Evolutionary conservation across 2,797 vertebrate species (phyloP).

Genomic region (Oreortyx pictus): DNA sequence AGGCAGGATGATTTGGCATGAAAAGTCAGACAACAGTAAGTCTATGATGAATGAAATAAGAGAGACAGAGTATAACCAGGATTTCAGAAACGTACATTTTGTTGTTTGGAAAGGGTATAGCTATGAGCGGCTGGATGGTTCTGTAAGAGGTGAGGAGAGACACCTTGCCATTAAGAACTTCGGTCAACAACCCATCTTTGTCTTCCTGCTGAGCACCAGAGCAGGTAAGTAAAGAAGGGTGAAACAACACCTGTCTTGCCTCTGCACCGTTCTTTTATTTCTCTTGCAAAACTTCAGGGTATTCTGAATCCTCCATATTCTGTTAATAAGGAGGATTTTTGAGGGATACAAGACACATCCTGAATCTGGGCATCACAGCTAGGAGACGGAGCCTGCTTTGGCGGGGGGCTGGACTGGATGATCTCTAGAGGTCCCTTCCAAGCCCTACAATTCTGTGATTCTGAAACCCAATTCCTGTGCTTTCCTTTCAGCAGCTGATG

Average conservation of each 20-base stretch:
- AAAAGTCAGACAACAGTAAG: background rate
- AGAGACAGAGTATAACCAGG: background rate
- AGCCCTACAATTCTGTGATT: no score
- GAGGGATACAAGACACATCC: background rate
- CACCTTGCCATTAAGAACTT: constrained; percentile 94
- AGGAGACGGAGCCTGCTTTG: background rate
- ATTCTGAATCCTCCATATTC: background rate
- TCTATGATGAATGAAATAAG: background rate
- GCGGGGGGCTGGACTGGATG: no score
- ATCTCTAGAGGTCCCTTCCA: no score
- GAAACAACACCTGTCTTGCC: background rate
- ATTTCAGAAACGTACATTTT: background rate
- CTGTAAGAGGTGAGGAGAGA: constrained; percentile 91
- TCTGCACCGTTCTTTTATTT: background rate
- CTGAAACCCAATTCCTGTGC: constrained; percentile 26
- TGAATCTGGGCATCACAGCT: constrained; percentile 2
- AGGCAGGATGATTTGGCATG: background rate
- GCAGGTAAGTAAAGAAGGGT: constrained; percentile 82
- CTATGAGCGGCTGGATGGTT: constrained; percentile 94
- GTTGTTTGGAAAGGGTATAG: constrained; percentile 86
- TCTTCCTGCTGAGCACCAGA: constrained; percentile 93
- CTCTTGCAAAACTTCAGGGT: background rate
- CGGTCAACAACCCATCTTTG: constrained; percentile 87
- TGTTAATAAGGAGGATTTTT: background rate
- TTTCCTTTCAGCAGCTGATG: constrained; percentile 30